phyloP scores from a whole-genome alignment of 2,113 vertebrate genomes.

The Sinosuthora webbiana region DNA sequence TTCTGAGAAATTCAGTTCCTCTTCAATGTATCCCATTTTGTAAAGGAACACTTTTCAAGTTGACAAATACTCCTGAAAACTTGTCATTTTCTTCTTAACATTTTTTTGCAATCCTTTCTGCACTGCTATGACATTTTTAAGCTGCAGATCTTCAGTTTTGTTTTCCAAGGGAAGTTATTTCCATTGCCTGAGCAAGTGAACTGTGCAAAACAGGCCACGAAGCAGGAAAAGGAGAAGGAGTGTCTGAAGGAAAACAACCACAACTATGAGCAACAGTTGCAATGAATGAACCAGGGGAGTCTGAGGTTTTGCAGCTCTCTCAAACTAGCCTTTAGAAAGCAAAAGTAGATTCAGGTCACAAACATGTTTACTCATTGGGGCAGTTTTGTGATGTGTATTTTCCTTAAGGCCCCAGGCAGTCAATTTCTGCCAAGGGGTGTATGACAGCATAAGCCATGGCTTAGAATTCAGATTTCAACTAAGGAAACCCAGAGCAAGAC shows the following conservation, averaged over 20 bases:
- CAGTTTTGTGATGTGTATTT: conserved; percentile 1
- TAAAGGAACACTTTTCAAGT: background rate
- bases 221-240: conserved; percentile 24
- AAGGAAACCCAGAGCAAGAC: background rate
- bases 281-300: background rate
- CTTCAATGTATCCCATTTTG: background rate
- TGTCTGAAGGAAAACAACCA: conserved; percentile 29
- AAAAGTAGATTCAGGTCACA: conserved; percentile 38
- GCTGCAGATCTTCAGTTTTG: background rate
- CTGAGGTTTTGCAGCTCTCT: conserved; percentile 41
- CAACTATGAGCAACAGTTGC: conserved; percentile 39
- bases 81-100: background rate
- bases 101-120: background rate
- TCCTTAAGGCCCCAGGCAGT: background rate
- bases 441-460: background rate
- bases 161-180: conserved; percentile 49
- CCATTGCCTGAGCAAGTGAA: background rate
- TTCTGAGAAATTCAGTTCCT: background rate
- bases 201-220: conserved; percentile 4
- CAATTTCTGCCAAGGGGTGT: background rate
- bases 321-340: conserved; percentile 34
- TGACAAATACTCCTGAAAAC: background rate
- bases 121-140: background rate
- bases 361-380: conserved; percentile 46
- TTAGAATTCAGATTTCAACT: background rate